phyloP scores from a whole-genome alignment of 2,797 vertebrate species.

The Brachyrhaphis roseni region DNA sequence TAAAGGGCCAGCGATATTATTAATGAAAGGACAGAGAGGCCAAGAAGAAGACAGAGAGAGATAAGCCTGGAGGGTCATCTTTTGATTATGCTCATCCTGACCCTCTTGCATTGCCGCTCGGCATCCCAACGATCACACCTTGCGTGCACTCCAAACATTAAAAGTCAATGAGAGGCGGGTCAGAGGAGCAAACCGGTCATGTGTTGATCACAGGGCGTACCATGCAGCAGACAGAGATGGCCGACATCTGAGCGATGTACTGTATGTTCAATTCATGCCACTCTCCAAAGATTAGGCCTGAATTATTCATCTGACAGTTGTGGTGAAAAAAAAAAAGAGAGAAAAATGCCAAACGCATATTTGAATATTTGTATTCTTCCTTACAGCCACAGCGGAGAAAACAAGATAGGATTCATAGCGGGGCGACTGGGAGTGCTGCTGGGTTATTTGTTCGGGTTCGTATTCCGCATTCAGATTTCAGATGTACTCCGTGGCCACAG shows the following conservation, averaged over 20 bases:
- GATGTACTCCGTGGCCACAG: conserved; percentile 16
- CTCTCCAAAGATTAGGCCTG: conserved; percentile 59
- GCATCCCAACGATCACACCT: conserved; percentile 64
- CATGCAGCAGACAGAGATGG: conserved; percentile 50
- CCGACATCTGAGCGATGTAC: conserved; percentile 40
- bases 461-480: conserved; percentile 44
- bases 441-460: conserved; percentile 20
- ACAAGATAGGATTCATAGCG: conserved; percentile 38
- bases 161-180: conserved; percentile 59
- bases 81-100: conserved; percentile 44
- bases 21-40: conserved; percentile 64
- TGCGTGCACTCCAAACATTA: conserved; percentile 52
- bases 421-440: conserved; percentile 26
- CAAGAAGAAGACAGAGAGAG: conserved; percentile 1
- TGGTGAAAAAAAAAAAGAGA: conserved; percentile 39
- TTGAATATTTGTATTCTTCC: conserved; percentile 61
- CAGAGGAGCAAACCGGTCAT: conserved; percentile 37
- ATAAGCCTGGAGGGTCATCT: conserved; percentile 23
- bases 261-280: conserved; percentile 58
- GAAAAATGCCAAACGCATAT: conserved; percentile 63
- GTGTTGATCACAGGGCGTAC: conserved; percentile 51
- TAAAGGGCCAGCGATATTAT: conserved; percentile 72
- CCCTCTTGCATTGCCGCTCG: conserved; percentile 4
- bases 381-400: conserved; percentile 37
- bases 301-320: conserved; percentile 74